These are phyloP conservation scores for Drosophila sucinea DNA, from an alignment of 1,140 invertebrate genomes.

Conservation along the genomic window DNA sequence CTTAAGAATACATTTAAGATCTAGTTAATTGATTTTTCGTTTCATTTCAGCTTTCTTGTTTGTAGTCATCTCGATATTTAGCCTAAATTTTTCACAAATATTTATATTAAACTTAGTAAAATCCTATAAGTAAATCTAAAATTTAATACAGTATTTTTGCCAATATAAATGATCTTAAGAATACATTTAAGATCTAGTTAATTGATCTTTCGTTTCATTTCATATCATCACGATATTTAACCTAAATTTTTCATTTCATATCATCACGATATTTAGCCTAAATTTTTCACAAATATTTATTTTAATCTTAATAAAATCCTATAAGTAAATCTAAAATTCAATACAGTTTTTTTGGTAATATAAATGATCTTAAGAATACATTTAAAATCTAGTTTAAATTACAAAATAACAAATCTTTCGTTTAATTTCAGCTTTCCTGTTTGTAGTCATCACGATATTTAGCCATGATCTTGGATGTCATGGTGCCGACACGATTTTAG, in stretches of 20 bases:
- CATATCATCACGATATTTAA: constrained; percentile 42
- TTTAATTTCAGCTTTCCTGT: constrained; percentile 38
- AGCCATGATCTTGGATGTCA: constrained; percentile 34
- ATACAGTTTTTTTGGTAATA: no score
- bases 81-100: background rate
- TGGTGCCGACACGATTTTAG: constrained; percentile 26
- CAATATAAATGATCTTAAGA: no score
- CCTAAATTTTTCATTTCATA: no score
- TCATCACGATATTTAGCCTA: no score
- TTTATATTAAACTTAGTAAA: background rate
- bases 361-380: no score
- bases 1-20: background rate
- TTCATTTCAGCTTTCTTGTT: constrained; percentile 38
- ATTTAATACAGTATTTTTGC: no score
- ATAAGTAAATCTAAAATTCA: no score
- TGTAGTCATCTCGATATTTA: constrained; percentile 34
- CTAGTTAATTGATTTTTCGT: background rate
- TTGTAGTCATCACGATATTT: constrained; percentile 29
- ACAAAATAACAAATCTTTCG: background rate
- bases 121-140: no score
- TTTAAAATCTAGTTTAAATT: background rate
- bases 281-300: no score
- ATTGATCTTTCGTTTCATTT: background rate
- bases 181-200: background rate
- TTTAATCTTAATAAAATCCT: background rate